phyloP scores from a whole-genome alignment of 2,113 vertebrate species.

The Synodontis membranacea region DNA sequence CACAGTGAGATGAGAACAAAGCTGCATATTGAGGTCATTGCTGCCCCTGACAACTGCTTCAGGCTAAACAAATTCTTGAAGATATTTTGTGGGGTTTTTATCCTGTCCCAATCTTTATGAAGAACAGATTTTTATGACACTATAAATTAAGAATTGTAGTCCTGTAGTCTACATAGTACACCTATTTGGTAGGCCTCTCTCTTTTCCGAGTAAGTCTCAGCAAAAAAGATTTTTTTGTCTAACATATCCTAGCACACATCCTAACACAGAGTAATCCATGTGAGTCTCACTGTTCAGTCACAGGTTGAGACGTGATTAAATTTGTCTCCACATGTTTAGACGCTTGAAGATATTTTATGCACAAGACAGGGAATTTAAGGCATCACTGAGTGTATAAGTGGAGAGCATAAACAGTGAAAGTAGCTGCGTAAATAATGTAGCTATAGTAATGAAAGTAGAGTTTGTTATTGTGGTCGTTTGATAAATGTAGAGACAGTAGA shows the following conservation, averaged over 20 bases:
- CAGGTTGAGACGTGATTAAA: not conserved
- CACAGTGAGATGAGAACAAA: conserved; percentile 18
- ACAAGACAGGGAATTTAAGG: not conserved
- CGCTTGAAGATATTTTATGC: not conserved
- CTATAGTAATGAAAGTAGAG: not conserved
- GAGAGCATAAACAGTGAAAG: not conserved
- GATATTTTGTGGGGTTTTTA: not conserved
- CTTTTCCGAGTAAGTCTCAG: not conserved
- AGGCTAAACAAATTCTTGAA: not conserved
- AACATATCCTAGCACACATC: not conserved
- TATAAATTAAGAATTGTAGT: not conserved
- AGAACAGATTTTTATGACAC: not conserved
- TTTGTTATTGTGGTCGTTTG: not conserved
- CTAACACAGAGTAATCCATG: not conserved
- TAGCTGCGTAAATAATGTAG: not conserved
- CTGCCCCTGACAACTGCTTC: conserved; percentile 5
- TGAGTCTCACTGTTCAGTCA: not conserved
- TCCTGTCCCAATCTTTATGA: not conserved
- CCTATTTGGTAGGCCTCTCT: not conserved
- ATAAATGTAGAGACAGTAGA: not conserved
- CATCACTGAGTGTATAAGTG: not conserved
- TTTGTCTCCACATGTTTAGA: not conserved
- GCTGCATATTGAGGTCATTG: not conserved
- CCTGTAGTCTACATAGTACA: not conserved
- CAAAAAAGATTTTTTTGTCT: not conserved